These are phyloP conservation scores for Thera britannica DNA, from an alignment of 2,888 invertebrate species.

Conservation along the genomic window DNA sequence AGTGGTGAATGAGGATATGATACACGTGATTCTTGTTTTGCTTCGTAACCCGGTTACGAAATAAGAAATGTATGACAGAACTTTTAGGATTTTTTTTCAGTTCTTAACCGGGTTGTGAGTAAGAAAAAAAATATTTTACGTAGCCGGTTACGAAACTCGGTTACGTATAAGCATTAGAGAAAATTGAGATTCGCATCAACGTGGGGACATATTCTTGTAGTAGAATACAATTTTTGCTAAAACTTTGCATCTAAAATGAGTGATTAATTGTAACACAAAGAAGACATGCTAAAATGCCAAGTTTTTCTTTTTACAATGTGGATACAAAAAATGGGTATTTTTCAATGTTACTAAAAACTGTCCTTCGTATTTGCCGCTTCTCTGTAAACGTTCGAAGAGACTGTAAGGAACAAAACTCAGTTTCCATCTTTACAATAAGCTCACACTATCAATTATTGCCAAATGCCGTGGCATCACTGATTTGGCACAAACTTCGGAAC, in stretches of 20 bases:
- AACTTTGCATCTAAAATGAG: too few relatives aligned
- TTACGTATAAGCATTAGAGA: too few relatives aligned
- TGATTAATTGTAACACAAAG: not conserved
- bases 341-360: not conserved
- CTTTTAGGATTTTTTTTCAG: too few relatives aligned
- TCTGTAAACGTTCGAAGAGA: not conserved
- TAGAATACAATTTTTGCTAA: too few relatives aligned
- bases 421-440: slow-evolving; percentile 38
- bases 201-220: too few relatives aligned
- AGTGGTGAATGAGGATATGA: not conserved
- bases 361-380: not conserved
- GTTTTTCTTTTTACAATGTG: not conserved
- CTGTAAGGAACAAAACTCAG: slow-evolving; percentile 34
- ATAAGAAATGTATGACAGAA: too few relatives aligned
- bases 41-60: too few relatives aligned
- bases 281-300: not conserved
- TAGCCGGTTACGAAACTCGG: too few relatives aligned
- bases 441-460: slow-evolving; percentile 57
- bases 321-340: not conserved
- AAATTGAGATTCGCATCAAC: too few relatives aligned
- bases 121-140: too few relatives aligned
- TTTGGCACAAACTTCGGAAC: slow-evolving; percentile 73
- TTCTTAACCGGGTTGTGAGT: too few relatives aligned
- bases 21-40: too few relatives aligned
- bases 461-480: slow-evolving; percentile 63